phyloP scores from a whole-genome alignment of 2,113 vertebrate species.

The Neoarius graeffei region DNA sequence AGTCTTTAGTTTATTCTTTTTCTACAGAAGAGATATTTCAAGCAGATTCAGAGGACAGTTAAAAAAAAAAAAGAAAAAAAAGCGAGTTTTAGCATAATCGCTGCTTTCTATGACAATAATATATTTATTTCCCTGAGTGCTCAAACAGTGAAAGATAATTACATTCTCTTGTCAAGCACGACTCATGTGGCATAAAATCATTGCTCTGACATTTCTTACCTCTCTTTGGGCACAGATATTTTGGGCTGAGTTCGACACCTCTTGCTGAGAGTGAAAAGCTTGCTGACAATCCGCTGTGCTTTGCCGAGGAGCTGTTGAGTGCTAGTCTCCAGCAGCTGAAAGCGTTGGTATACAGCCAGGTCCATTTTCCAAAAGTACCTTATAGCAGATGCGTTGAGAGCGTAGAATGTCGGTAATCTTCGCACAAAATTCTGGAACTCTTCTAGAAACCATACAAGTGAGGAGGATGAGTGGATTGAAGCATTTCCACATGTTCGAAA shows the following conservation, averaged over 20 bases:
- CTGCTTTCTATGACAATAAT: neutral
- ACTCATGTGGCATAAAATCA: constrained; percentile 1
- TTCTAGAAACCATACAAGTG: constrained; percentile 64
- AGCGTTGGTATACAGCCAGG: constrained; percentile 71
- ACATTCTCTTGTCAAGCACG: constrained; percentile 19
- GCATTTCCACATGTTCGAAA: constrained; percentile 24
- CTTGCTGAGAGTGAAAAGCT: constrained; percentile 80
- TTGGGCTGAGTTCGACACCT: constrained; percentile 75
- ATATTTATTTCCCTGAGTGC: constrained; percentile 19
- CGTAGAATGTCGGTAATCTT: constrained; percentile 75
- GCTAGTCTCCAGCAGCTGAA: constrained; percentile 75
- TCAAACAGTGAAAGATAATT: constrained; percentile 20
- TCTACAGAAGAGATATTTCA: neutral
- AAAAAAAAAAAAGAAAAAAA: neutral
- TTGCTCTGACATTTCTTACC: constrained; percentile 66
- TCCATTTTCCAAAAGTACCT: constrained; percentile 79
- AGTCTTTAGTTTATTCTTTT: neutral
- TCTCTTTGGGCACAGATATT: constrained; percentile 73
- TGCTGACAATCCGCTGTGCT: constrained; percentile 71
- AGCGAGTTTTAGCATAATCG: neutral
- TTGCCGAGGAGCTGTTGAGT: constrained; percentile 72
- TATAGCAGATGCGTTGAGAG: constrained; percentile 76
- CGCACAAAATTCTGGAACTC: constrained; percentile 80
- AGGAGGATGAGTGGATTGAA: constrained; percentile 36
- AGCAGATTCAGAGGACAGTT: neutral